Evolutionary conservation across 2,113 vertebrate genomes (phyloP).

Genomic region (Bolborhynchus lineola): DNA sequence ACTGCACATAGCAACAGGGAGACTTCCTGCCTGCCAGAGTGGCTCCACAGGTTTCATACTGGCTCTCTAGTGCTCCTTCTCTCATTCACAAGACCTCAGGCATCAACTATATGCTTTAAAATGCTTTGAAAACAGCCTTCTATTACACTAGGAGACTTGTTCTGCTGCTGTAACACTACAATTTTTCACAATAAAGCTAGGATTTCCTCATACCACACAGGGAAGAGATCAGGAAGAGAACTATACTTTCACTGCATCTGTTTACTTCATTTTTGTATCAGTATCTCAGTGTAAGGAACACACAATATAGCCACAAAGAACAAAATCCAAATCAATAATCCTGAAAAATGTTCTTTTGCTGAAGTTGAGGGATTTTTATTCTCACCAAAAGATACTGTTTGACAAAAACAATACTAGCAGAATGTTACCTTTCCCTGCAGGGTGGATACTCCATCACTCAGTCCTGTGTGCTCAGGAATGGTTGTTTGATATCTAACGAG

Average conservation of each 20-base stretch:
- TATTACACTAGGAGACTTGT: fast-evolving
- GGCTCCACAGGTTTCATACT: neutral
- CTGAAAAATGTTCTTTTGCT: neutral
- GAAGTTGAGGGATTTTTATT: neutral
- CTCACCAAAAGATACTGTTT: neutral
- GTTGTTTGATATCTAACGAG: neutral
- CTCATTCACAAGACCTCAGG: neutral
- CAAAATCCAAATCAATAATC: neutral
- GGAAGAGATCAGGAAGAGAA: neutral
- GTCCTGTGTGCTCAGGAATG: neutral
- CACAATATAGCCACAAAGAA: neutral
- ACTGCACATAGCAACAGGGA: fast-evolving
- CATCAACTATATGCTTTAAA: neutral
- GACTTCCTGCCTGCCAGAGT: neutral
- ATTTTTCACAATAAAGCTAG: fast-evolving
- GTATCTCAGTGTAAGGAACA: neutral
- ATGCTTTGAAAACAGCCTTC: neutral
- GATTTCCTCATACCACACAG: fast-evolving
- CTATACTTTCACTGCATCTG: neutral
- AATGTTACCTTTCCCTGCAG: neutral
- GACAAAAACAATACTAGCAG: neutral
- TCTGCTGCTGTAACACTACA: neutral
- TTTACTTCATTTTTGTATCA: neutral
- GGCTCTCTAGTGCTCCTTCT: neutral
- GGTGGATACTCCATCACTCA: neutral